These are phyloP conservation scores for Rhaphigaster nebulosa DNA, from an alignment of 2,888 invertebrate species.

Conservation along the genomic window DNA sequence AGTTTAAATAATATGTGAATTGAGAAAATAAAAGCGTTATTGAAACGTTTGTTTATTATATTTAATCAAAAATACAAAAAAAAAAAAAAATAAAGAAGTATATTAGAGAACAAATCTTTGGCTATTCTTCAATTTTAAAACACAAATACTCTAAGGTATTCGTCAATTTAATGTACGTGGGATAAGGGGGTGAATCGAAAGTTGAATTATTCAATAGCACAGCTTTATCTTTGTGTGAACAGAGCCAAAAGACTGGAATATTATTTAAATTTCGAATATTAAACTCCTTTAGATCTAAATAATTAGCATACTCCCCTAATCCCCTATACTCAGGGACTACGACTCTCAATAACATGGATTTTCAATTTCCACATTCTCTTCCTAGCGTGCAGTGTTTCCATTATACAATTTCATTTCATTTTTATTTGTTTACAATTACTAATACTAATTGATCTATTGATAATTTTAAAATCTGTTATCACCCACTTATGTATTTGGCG, in stretches of 20 bases:
- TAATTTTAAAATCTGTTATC: background rate
- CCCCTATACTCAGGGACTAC: too few relatives aligned
- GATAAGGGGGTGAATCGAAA: background rate
- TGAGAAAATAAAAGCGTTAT: too few relatives aligned
- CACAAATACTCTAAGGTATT: too few relatives aligned
- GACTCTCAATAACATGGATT: background rate
- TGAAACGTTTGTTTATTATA: too few relatives aligned
- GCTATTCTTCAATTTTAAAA: too few relatives aligned
- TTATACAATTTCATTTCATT: background rate
- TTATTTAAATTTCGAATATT: conserved; percentile 8
- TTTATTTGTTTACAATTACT: background rate
- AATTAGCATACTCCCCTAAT: background rate
- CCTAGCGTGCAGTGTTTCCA: background rate
- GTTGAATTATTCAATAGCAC: background rate
- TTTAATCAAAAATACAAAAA: too few relatives aligned
- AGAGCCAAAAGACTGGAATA: background rate
- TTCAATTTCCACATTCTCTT: background rate
- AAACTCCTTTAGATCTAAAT: background rate
- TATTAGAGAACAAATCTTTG: too few relatives aligned
- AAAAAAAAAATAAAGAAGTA: too few relatives aligned
- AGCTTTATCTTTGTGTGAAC: conserved; percentile 3
- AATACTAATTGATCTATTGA: background rate
- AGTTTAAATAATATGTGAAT: too few relatives aligned
- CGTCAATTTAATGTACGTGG: background rate
- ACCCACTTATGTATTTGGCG: too few relatives aligned